Evolutionary conservation across 2,888 invertebrate species (phyloP).

Genomic region (Melangyna quadrimaculata): DNA sequence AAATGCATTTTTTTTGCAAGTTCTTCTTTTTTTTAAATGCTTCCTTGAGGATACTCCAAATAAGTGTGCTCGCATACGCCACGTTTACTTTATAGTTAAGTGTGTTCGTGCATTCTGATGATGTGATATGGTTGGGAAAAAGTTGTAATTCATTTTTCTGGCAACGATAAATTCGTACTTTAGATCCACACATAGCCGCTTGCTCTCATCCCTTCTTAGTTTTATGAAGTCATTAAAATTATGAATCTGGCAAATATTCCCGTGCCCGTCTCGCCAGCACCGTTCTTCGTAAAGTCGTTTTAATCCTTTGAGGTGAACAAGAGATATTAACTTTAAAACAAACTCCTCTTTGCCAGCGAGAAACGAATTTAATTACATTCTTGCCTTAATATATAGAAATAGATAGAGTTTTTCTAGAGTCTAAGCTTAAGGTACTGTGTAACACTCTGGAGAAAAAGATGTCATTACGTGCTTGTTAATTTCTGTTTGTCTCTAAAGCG

Average conservation of each 20-base stretch:
- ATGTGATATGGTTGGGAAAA: not conserved
- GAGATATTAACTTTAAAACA: slow-evolving; percentile 29
- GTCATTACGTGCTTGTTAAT: slow-evolving; percentile 47
- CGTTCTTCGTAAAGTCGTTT: not conserved
- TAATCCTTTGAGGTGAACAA: not conserved
- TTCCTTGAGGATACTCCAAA: slow-evolving; percentile 1
- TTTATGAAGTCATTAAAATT: slow-evolving; percentile 12
- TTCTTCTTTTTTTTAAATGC: not conserved
- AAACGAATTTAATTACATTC: slow-evolving; percentile 68
- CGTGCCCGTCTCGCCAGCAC: not conserved
- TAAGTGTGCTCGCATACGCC: slow-evolving; percentile 4
- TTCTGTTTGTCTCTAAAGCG: slow-evolving; percentile 19
- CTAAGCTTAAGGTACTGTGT: slow-evolving; percentile 14
- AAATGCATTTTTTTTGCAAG: not conserved
- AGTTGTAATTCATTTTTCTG: slow-evolving; percentile 7
- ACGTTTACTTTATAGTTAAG: not conserved
- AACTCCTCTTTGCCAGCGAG: slow-evolving; percentile 42
- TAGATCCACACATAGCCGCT: no score
- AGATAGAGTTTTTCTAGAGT: no score
- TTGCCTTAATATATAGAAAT: no score
- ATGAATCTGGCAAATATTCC: slow-evolving; percentile 16
- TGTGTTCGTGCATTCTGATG: slow-evolving; percentile 10
- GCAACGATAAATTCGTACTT: slow-evolving; percentile 4
- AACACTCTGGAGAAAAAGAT: slow-evolving; percentile 26
- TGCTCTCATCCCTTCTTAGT: not conserved